phyloP scores from a whole-genome alignment of 2,888 invertebrate species.

The Dynastes hyllus region DNA sequence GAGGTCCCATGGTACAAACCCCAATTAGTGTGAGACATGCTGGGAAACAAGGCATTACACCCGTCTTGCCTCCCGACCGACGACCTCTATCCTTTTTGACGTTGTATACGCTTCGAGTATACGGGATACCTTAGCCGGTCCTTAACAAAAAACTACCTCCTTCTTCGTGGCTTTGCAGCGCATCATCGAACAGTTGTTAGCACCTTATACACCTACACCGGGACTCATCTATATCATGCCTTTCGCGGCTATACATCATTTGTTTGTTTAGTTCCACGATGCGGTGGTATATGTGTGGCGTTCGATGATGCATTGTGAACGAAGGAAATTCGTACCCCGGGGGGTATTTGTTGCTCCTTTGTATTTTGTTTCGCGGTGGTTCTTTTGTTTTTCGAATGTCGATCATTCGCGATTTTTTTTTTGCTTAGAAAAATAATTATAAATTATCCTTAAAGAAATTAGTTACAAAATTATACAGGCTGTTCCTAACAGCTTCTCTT shows the following conservation, averaged over 20 bases:
- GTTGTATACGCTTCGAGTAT: background rate
- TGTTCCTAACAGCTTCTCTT: too few species aligned
- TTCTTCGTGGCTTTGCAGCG: slow-evolving; percentile 28
- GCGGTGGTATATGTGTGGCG: slow-evolving; percentile 13
- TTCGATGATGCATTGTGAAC: slow-evolving; percentile 18
- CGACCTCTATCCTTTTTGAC: background rate
- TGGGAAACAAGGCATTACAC: slow-evolving; percentile 70
- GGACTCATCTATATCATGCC: slow-evolving; percentile 48
- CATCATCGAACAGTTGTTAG: slow-evolving; percentile 50
- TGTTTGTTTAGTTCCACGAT: slow-evolving; percentile 41
- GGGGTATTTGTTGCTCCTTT: slow-evolving; percentile 39
- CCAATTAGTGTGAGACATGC: slow-evolving; percentile 70
- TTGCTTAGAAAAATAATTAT: background rate
- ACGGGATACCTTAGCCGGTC: background rate
- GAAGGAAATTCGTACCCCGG: slow-evolving; percentile 32
- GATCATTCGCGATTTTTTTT: slow-evolving; percentile 6
- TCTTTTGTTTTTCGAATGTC: slow-evolving; percentile 15
- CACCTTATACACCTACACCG: slow-evolving; percentile 49
- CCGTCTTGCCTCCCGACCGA: slow-evolving; percentile 51
- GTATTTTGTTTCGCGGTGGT: slow-evolving; percentile 1
- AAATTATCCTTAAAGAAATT: background rate
- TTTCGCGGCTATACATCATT: slow-evolving; percentile 37
- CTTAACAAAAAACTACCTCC: background rate
- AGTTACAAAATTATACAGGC: background rate
- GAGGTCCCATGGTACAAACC: slow-evolving; percentile 63